Conservation (phyloP, 1,140 invertebrate genomes). For the Globodera ellingtonae region DNA sequence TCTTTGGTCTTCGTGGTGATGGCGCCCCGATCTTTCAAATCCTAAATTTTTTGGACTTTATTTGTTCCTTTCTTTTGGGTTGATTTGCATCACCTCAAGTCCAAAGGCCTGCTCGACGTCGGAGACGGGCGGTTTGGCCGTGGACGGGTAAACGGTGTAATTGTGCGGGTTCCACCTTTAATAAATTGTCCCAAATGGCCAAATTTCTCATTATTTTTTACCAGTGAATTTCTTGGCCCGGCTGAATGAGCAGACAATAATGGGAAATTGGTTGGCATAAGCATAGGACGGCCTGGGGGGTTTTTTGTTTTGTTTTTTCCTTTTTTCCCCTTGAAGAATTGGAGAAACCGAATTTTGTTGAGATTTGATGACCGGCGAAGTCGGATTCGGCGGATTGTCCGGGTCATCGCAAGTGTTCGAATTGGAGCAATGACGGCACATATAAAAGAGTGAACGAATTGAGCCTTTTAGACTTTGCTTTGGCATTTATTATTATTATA, state of each 20-base stretch:
- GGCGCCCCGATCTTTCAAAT: conserved; percentile 59
- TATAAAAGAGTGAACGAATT: conserved; percentile 42
- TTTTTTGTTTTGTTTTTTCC: too few relatives aligned
- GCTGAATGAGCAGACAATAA: conserved; percentile 54
- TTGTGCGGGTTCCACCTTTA: conserved; percentile 63
- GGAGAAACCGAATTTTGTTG: background rate
- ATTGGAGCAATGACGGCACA: conserved; percentile 57
- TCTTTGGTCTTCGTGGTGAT: conserved; percentile 65
- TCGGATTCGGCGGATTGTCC: conserved; percentile 58
- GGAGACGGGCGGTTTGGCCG: conserved; percentile 49
- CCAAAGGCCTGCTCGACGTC: conserved; percentile 61
- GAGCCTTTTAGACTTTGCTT: background rate
- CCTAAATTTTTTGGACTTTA: conserved; percentile 33
- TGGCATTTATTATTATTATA: too few relatives aligned
- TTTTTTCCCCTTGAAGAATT: background rate
- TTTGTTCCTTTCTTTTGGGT: background rate
- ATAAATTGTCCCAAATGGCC: background rate
- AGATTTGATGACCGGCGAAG: conserved; percentile 49
- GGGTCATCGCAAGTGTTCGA: conserved; percentile 65
- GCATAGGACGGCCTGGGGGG: conserved; percentile 16
- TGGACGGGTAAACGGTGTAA: conserved; percentile 60
- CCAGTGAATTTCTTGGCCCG: conserved; percentile 54
- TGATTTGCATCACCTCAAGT: conserved; percentile 35
- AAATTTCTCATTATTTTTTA: background rate
- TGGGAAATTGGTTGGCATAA: conserved; percentile 62